phyloP scores from a whole-genome alignment of 1,140 invertebrate species.

The Ips nitidus region DNA sequence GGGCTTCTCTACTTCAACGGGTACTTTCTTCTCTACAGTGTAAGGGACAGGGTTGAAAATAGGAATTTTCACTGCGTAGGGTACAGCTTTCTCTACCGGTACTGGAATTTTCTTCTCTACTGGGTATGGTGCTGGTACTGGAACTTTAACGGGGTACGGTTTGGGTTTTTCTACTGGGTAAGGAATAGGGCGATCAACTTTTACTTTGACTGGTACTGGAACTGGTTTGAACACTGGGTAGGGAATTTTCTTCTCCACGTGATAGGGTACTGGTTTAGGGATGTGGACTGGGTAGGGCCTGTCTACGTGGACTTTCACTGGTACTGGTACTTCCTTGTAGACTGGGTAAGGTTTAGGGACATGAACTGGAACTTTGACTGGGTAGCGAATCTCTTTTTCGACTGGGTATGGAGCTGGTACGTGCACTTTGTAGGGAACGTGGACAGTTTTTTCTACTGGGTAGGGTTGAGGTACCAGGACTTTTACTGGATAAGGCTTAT shows the following conservation, averaged over 20 bases:
- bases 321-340: slow-evolving; percentile 59
- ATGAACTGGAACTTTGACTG: slow-evolving; percentile 61
- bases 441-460: slow-evolving; percentile 66
- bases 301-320: slow-evolving; percentile 64
- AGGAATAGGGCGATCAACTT: slow-evolving; percentile 62
- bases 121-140: slow-evolving; percentile 58
- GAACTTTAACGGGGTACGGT: slow-evolving; percentile 63
- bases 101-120: slow-evolving; percentile 60
- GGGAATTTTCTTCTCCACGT: slow-evolving; percentile 53
- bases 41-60: slow-evolving; percentile 65
- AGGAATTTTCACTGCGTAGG: slow-evolving; percentile 64
- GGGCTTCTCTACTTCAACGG: slow-evolving; percentile 58
- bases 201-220: slow-evolving; percentile 55
- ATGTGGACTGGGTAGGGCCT: slow-evolving; percentile 60
- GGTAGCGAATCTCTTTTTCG: slow-evolving; percentile 64
- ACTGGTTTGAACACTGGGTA: slow-evolving; percentile 56
- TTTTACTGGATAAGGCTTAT: slow-evolving; percentile 65
- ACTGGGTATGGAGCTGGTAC: slow-evolving; percentile 66
- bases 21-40: slow-evolving; percentile 68
- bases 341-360: slow-evolving; percentile 63
- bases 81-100: slow-evolving; percentile 66
- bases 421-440: slow-evolving; percentile 63
- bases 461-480: slow-evolving; percentile 68
- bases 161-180: slow-evolving; percentile 63
- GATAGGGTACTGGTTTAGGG: slow-evolving; percentile 51